Conservation (phyloP, 2,797 vertebrate species). For the Syndactyla subalaris region DNA sequence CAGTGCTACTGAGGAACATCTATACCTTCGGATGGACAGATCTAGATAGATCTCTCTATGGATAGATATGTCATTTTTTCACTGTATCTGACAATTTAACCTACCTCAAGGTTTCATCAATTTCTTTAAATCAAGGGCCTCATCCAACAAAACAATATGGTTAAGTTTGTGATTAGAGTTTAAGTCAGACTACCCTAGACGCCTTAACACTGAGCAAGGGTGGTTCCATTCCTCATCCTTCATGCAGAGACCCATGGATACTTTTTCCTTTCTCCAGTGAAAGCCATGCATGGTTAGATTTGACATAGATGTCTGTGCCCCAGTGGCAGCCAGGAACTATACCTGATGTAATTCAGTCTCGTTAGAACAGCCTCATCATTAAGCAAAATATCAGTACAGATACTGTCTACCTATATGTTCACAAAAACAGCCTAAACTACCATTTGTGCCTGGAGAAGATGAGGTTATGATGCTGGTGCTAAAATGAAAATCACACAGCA, state of each 20-base stretch:
- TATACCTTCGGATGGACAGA: background rate
- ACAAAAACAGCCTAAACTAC: background rate
- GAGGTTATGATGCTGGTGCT: background rate
- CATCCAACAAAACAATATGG: background rate
- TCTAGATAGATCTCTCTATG: background rate
- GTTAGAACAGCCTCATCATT: background rate
- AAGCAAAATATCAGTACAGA: background rate
- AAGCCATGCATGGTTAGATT: fast-evolving
- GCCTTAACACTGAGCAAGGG: fast-evolving
- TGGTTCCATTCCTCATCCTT: background rate
- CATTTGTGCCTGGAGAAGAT: background rate
- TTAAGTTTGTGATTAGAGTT: background rate
- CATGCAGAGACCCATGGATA: background rate
- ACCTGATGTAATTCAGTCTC: background rate
- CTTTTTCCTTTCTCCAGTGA: background rate
- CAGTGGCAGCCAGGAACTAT: background rate
- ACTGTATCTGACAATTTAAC: background rate
- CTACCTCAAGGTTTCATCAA: background rate
- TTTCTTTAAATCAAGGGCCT: background rate
- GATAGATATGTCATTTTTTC: background rate
- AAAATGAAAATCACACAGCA: background rate
- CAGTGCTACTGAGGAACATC: background rate
- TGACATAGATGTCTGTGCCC: background rate
- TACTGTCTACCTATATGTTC: fast-evolving
- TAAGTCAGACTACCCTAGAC: background rate